phyloP scores from a whole-genome alignment of 2,113 vertebrate genomes.

The Cnemophilus loriae region DNA sequence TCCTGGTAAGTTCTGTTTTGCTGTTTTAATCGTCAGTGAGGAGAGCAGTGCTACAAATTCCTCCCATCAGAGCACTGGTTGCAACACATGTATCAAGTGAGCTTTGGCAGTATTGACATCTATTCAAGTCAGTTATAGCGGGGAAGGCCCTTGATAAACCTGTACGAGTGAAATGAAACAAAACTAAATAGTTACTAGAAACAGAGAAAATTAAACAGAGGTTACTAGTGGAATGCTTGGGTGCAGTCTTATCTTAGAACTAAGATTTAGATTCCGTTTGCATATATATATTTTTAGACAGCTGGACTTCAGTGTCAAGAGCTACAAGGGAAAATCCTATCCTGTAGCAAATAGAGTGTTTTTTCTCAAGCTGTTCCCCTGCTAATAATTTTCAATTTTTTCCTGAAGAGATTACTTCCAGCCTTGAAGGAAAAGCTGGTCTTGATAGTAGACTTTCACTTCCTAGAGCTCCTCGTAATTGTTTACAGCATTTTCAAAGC shows the following conservation, averaged over 20 bases:
- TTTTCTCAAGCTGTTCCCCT: neutral
- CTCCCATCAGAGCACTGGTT: neutral
- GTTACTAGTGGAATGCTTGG: neutral
- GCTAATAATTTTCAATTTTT: neutral
- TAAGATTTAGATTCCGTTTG: neutral
- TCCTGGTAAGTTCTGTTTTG: constrained; percentile 77
- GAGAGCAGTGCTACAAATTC: neutral
- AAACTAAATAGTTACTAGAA: neutral
- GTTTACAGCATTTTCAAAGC: neutral
- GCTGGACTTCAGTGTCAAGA: neutral
- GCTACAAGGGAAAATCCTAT: neutral
- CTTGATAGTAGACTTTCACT: neutral
- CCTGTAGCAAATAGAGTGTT: neutral
- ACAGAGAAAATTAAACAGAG: neutral
- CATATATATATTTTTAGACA: neutral
- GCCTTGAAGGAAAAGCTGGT: neutral
- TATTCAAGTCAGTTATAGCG: neutral
- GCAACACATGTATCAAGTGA: neutral
- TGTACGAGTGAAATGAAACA: neutral
- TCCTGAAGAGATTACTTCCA: neutral
- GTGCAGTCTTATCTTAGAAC: neutral
- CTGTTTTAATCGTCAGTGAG: neutral
- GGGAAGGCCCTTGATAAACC: neutral
- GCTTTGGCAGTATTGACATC: neutral
- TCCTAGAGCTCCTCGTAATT: neutral